Percentiles rank a stretch among this genome's conserved stretches.
Evolutionary conservation across 2,797 vertebrate genomes (phyloP).

Genomic region (Neostethus bicornis): DNA sequence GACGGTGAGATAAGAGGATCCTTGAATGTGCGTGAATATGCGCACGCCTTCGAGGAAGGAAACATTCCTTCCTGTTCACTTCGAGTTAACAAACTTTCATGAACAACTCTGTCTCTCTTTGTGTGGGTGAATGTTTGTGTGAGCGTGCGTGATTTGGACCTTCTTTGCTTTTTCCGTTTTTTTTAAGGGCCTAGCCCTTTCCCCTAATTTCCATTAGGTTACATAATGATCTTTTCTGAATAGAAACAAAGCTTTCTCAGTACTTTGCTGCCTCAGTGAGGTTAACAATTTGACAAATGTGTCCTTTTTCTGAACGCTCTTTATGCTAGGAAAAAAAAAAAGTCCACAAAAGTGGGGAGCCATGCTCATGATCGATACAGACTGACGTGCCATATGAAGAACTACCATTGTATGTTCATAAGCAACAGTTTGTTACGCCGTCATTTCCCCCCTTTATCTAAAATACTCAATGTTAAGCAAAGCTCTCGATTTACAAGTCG

Average conservation of each 20-base stretch:
- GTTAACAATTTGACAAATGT: constrained; percentile 36
- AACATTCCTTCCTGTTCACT: constrained; percentile 51
- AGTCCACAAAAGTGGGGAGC: background rate
- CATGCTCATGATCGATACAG: background rate
- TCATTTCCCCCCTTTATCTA: too few species aligned
- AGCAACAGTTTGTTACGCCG: too few species aligned
- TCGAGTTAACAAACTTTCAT: constrained; percentile 49
- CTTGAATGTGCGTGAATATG: constrained; percentile 46
- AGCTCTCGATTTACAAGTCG: too few species aligned
- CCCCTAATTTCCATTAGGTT: constrained; percentile 33
- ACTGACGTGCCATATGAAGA: too few species aligned
- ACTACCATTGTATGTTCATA: too few species aligned
- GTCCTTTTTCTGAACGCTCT: background rate
- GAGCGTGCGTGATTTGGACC: constrained; percentile 29
- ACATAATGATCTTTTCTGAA: constrained; percentile 46
- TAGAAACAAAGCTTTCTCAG: constrained; percentile 30
- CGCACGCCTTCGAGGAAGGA: constrained; percentile 49
- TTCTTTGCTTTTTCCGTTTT: constrained; percentile 37
- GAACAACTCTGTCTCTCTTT: constrained; percentile 37
- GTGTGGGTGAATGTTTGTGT: constrained; percentile 20
- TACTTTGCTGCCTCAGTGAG: constrained; percentile 32
- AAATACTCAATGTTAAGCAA: too few species aligned
- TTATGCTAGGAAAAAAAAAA: background rate
- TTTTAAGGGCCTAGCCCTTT: constrained; percentile 31
- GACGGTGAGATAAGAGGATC: constrained; percentile 57